Percentiles rank a stretch among this genome's conserved stretches.
Conservation (phyloP, 2,888 invertebrate species). For the Holacanthella duospinosa region DNA sequence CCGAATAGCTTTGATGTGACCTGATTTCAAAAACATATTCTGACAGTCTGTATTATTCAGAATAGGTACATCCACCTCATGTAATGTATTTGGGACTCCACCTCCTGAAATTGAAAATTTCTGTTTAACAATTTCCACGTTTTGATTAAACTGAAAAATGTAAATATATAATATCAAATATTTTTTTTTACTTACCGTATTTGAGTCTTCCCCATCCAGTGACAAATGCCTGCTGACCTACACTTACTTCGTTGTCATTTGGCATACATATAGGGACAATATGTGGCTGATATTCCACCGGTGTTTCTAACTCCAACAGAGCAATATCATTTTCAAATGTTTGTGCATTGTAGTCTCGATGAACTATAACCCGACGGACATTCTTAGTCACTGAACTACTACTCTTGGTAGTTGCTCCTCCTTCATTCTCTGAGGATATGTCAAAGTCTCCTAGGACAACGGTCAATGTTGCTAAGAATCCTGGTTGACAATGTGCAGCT, state of each 20-base stretch:
- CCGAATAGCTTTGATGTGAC: conserved; percentile 74
- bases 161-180: too few relatives aligned
- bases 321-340: conserved; percentile 89
- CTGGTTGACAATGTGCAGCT: conserved; percentile 90
- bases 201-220: conserved; percentile 87
- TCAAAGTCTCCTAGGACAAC: conserved; percentile 87
- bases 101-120: conserved; percentile 47
- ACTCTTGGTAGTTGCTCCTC: conserved; percentile 41
- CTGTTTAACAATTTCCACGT: background rate
- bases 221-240: conserved; percentile 75
- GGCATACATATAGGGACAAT: conserved; percentile 90
- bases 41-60: conserved; percentile 85
- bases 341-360: conserved; percentile 75
- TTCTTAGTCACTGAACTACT: conserved; percentile 63
- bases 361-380: conserved; percentile 75
- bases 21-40: conserved; percentile 85
- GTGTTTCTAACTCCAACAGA: conserved; percentile 68
- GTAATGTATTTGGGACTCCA: conserved; percentile 75
- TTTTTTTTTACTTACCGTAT: conserved; percentile 52
- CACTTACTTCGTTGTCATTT: conserved; percentile 61
- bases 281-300: conserved; percentile 72
- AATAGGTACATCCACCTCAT: conserved; percentile 82
- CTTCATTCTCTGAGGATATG: conserved; percentile 70
- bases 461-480: conserved; percentile 77
- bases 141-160: background rate